Percentiles rank a stretch among this genome's conserved stretches.
phyloP scores from a whole-genome alignment of 1,140 invertebrate genomes.

The Drosophila lacertosa region DNA sequence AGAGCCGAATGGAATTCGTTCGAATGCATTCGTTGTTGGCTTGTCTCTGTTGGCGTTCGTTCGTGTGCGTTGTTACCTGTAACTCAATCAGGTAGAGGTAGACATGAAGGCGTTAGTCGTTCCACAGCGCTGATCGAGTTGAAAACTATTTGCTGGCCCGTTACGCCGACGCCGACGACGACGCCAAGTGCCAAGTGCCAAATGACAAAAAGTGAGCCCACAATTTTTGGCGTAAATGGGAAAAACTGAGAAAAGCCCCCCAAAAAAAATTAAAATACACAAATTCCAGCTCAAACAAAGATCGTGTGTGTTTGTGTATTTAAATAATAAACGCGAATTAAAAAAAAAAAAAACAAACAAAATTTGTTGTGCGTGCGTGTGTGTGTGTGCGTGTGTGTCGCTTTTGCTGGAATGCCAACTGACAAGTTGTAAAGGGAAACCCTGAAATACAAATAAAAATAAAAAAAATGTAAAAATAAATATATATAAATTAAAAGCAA shows the following conservation, averaged over 20 bases:
- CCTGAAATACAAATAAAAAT: conserved; percentile 67
- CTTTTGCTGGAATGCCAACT: conserved; percentile 75
- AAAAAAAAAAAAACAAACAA: conserved; percentile 11
- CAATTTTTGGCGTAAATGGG: conserved; percentile 22
- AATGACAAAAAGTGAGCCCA: conserved; percentile 16
- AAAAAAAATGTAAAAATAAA: conserved; percentile 60
- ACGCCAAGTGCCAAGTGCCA: conserved; percentile 42
- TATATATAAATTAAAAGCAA: conserved; percentile 17
- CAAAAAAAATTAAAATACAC: too few relatives aligned
- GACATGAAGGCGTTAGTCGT: conserved; percentile 84
- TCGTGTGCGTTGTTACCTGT: conserved; percentile 63
- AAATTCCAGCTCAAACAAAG: conserved; percentile 10
- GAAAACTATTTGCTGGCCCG: conserved; percentile 71
- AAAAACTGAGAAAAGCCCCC: too few relatives aligned
- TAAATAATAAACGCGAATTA: not conserved
- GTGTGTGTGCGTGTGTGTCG: conserved; percentile 45
- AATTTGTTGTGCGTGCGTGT: conserved; percentile 44
- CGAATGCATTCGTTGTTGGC: conserved; percentile 10
- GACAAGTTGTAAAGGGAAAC: conserved; percentile 80
- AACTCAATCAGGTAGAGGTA: conserved; percentile 84
- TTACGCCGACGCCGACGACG: conserved; percentile 28
- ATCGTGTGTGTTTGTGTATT: conserved; percentile 15
- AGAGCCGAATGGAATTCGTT: conserved; percentile 22
- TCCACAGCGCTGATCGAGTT: conserved; percentile 84
- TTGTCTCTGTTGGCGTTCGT: conserved; percentile 34